Base-by-base conservation (phyloP, 2,888 invertebrate species). In the Ectemnius continuus region DNA sequence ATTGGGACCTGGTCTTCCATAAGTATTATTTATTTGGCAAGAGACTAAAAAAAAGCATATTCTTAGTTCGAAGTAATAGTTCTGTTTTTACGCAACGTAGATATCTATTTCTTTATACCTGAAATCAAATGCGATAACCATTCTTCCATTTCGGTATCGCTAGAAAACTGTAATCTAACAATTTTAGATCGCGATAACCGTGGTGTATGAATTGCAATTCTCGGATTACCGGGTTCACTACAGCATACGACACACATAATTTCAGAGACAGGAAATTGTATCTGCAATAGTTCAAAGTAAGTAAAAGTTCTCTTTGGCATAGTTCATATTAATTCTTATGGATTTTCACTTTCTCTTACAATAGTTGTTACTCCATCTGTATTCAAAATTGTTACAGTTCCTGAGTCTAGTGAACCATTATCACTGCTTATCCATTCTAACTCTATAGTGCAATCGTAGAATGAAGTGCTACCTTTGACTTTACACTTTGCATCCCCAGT, bases 111-210 rank as follows among this genome's bases (percentile, higher is more conserved):
- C 16, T 88, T 85, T 84, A 88, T 91, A 90, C 93, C 92, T 78
- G 94, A 95, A 14, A 95, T 94, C 83, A 97, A 93, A 88, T 96
- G 94, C 74, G 95, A 94, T 70, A 97, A 93, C 97, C 97, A 97
- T 88, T 97, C 97, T 91, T 97, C 97, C 91, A 97, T 94, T 91
- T 97, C 96, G 76, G 95, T 94, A 91, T 97, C 97, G 81, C 96
- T 95, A 66, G 93, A 92, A 88, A 97, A 97, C 87, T 96, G 95
- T 72, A 97, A 91, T 88, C 94, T 94, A 57, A 97, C 93, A 6
- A 95, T 93, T 70, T 92, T 92, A 36, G 91, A 91, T 70, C 91
- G 90, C 26, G 86, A 92, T 79, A 94, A 92, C 76, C 94, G 93
- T 11, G 96, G 94, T 0, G 95, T 94, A 86, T 96, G 94, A 78